Conservation (phyloP, 2,113 vertebrate species). For the Papio anubis region DNA sequence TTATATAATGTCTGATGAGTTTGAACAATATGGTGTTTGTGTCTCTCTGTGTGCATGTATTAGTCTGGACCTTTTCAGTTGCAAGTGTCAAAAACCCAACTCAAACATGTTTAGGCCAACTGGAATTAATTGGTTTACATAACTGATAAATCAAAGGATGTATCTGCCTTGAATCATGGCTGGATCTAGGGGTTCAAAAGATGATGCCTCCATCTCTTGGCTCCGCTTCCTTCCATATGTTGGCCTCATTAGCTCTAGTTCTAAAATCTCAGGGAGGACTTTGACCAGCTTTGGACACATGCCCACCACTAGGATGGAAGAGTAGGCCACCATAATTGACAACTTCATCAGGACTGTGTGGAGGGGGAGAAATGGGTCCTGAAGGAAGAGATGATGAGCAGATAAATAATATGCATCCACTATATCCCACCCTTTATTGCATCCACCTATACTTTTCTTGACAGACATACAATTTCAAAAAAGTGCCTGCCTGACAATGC, state of each 20-base stretch:
- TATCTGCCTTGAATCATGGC: neutral
- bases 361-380: neutral
- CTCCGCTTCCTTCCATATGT: neutral
- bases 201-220: neutral
- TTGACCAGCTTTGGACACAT: neutral
- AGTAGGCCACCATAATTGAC: neutral
- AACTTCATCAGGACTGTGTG: neutral
- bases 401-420: neutral
- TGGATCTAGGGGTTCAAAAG: neutral
- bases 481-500: neutral
- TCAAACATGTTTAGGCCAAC: conserved; percentile 24
- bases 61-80: conserved; percentile 7
- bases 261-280: neutral
- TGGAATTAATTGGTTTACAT: neutral
- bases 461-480: conserved; percentile 33
- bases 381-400: neutral
- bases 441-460: neutral
- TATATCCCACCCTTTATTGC: neutral
- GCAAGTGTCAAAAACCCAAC: neutral
- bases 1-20: conserved; percentile 1
- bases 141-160: neutral
- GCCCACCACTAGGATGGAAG: neutral
- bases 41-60: conserved; percentile 47
- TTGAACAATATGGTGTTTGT: conserved; percentile 36
- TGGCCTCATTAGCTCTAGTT: neutral